Conservation (phyloP, 2,888 invertebrate genomes). For the Lomographa bimaculata region DNA sequence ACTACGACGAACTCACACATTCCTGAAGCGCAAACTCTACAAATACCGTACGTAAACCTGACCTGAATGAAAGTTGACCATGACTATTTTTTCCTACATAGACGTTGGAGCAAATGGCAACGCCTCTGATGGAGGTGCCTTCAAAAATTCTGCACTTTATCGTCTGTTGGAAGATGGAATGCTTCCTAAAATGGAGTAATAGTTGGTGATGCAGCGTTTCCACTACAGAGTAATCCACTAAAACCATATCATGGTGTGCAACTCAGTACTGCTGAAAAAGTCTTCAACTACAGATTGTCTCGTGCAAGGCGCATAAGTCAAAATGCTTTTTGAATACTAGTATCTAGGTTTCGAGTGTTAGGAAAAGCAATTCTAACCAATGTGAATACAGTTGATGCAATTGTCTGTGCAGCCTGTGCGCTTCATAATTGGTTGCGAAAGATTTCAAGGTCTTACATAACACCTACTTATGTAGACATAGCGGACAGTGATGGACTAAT, state of each 20-base stretch:
- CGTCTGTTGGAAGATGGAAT: constrained; percentile 21
- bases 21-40: constrained; percentile 21
- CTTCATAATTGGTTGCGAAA: constrained; percentile 30
- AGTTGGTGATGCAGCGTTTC: constrained; percentile 26
- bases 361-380: constrained; percentile 26
- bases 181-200: constrained; percentile 17
- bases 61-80: too few relatives aligned
- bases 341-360: constrained; percentile 21
- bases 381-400: constrained; percentile 12
- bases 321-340: constrained; percentile 18
- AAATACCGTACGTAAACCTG: constrained; percentile 38
- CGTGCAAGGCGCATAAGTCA: constrained; percentile 6
- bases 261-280: constrained; percentile 4
- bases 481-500: constrained; percentile 18
- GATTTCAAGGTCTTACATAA: constrained; percentile 16
- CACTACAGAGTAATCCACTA: constrained; percentile 11
- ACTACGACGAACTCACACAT: too few relatives aligned
- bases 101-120: constrained; percentile 29
- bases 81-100: constrained; percentile 25
- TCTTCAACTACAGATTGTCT: constrained; percentile 5
- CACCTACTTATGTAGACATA: constrained; percentile 22
- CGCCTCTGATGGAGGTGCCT: constrained; percentile 29
- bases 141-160: constrained; percentile 16
- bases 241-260: constrained; percentile 13
- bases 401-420: constrained; percentile 23